Conservation (phyloP, 23 tunicate genomes). For the Ciona savignyi region DNA sequence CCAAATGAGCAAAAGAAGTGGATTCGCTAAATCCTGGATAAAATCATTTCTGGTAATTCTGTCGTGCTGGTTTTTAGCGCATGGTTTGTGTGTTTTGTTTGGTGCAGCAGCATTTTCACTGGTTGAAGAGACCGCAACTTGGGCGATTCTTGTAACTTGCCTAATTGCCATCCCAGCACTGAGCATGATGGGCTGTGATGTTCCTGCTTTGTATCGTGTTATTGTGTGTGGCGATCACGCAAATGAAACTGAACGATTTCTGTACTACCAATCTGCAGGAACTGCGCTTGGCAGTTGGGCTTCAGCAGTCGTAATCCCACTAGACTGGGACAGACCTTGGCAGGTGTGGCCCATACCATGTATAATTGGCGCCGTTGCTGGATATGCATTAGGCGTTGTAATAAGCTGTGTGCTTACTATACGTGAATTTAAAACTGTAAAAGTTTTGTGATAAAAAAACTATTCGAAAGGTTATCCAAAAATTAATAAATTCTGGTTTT, state of each 20-base stretch:
- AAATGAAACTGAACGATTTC: constrained; percentile 15
- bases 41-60: constrained; percentile 16
- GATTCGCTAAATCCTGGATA: too few relatives aligned
- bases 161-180: constrained; percentile 44
- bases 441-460: background rate
- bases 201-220: constrained; percentile 25
- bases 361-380: constrained; percentile 54
- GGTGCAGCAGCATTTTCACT: constrained; percentile 58
- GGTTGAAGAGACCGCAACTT: constrained; percentile 49
- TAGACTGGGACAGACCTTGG: constrained; percentile 97
- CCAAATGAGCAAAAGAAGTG: too few relatives aligned
- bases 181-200: constrained; percentile 44
- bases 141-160: constrained; percentile 55
- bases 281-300: constrained; percentile 71
- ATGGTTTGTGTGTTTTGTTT: constrained; percentile 50
- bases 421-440: constrained; percentile 42
- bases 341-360: constrained; percentile 91
- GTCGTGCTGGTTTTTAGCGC: constrained; percentile 26
- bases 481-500: too few relatives aligned
- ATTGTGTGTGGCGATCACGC: constrained; percentile 36
- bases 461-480: too few relatives aligned
- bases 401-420: constrained; percentile 23
- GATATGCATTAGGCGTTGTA: constrained; percentile 35
- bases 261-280: constrained; percentile 42
- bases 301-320: constrained; percentile 65